These are phyloP conservation scores for Acanthopleura granulata DNA, from an alignment of 2,888 invertebrate genomes.

Conservation along the genomic window DNA sequence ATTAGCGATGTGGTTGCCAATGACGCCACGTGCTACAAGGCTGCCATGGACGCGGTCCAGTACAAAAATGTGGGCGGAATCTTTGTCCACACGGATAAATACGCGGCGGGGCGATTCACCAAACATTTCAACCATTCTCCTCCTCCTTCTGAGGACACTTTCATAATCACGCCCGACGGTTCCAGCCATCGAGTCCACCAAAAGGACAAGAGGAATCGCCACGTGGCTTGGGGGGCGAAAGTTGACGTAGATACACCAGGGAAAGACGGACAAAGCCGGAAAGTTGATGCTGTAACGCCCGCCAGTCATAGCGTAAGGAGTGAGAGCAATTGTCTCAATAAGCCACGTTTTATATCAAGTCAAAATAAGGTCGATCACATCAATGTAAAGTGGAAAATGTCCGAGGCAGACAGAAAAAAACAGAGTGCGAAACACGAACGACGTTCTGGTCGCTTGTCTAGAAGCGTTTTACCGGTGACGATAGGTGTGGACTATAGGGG, in stretches of 20 bases:
- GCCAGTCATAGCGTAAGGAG: neutral
- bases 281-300: neutral
- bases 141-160: neutral
- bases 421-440: neutral
- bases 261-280: neutral
- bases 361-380: neutral
- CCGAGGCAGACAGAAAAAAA: neutral
- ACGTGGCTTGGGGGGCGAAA: neutral
- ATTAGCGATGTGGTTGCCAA: neutral
- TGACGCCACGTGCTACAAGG: neutral
- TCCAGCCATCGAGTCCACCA: neutral
- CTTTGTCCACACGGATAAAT: neutral
- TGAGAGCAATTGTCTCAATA: neutral
- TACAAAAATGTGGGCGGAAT: neutral
- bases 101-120: neutral
- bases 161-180: neutral
- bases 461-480: neutral
- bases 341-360: neutral
- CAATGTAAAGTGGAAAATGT: neutral
- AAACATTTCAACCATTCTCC: neutral
- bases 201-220: neutral
- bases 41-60: slow-evolving; percentile 8
- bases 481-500: slow-evolving; percentile 5
- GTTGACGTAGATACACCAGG: neutral
- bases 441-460: neutral